A percentile compares a stretch with the other conserved stretches of the same genome.
phyloP scores from a whole-genome alignment of 2,113 vertebrate species.

The Phainopepla nitens region DNA sequence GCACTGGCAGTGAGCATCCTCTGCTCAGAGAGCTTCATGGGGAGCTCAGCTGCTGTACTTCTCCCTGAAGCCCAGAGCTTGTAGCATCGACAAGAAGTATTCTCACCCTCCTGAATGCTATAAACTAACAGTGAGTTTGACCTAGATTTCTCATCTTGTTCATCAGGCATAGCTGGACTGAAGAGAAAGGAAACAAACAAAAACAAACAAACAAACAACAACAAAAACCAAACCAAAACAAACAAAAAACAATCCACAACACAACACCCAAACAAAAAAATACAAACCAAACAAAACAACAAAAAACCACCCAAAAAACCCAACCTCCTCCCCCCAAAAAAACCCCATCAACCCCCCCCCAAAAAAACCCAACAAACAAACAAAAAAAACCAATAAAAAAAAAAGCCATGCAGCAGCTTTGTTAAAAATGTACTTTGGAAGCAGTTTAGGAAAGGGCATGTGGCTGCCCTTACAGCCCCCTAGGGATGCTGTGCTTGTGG shows the following conservation, averaged over 20 bases:
- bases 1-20: accelerated
- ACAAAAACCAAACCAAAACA: too few relatives aligned
- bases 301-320: too few relatives aligned
- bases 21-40: background rate
- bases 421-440: slow-evolving; percentile 22
- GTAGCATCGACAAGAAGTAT: background rate
- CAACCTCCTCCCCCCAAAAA: too few relatives aligned
- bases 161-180: background rate
- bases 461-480: background rate
- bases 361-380: background rate
- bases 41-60: background rate
- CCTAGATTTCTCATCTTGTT: background rate
- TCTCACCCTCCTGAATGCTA: background rate
- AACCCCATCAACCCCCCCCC: too few relatives aligned
- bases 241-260: background rate
- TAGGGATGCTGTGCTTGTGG: background rate
- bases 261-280: too few relatives aligned
- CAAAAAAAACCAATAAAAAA: background rate
- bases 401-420: background rate
- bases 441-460: background rate
- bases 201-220: too few relatives aligned
- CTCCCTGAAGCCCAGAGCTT: background rate
- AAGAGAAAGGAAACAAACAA: background rate
- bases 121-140: background rate
- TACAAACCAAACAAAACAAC: too few relatives aligned